phyloP scores from a whole-genome alignment of 2,888 invertebrate species.

The Ophion ellenae region DNA sequence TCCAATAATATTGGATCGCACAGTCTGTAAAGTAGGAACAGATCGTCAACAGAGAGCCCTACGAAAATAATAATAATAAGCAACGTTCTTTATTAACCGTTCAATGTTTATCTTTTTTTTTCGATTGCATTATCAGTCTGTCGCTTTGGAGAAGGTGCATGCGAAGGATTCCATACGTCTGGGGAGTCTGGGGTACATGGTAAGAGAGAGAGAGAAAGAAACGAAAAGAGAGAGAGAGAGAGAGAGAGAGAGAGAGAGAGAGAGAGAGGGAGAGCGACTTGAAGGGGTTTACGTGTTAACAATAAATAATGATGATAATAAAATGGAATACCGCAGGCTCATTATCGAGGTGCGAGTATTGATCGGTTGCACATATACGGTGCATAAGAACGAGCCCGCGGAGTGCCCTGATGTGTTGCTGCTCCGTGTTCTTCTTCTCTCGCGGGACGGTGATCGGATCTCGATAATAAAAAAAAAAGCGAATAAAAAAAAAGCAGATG shows the following conservation, averaged over 20 bases:
- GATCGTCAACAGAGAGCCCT: too few relatives aligned
- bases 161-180: neutral
- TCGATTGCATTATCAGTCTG: neutral
- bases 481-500: constrained; percentile 20
- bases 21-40: too few relatives aligned
- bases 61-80: too few relatives aligned
- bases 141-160: neutral
- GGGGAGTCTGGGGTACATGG: neutral
- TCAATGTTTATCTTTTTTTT: neutral
- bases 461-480: constrained; percentile 13
- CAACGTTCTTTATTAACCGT: too few relatives aligned
- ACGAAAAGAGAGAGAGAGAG: neutral
- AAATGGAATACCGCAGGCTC: constrained; percentile 75
- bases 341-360: constrained; percentile 77
- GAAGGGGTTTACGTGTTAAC: constrained; percentile 71
- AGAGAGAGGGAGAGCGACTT: neutral
- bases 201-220: neutral
- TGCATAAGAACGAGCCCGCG: constrained; percentile 37
- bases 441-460: constrained; percentile 27
- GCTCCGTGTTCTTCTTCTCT: constrained; percentile 12
- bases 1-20: neutral
- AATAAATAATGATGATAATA: constrained; percentile 79
- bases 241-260: neutral
- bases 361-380: constrained; percentile 69
- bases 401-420: constrained; percentile 29